These are phyloP conservation scores for Actinopyga echinites DNA, from an alignment of 53 echinoderm and acorn worm species.

Conservation along the genomic window DNA sequence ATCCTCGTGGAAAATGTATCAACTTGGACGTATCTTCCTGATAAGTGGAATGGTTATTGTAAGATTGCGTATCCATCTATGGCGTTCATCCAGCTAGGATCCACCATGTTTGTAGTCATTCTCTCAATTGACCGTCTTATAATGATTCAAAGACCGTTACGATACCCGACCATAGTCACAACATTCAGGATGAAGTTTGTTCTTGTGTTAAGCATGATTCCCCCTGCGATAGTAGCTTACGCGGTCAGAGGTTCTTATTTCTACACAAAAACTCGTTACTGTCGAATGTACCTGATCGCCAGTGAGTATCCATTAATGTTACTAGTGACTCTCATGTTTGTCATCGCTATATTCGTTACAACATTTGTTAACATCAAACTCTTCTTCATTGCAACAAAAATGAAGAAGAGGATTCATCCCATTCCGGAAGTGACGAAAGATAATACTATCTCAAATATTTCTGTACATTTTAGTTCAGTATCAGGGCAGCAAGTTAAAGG, in stretches of 20 bases:
- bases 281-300: slow-evolving; percentile 22
- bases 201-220: background rate
- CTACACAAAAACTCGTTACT: slow-evolving; percentile 12
- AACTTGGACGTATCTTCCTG: slow-evolving; percentile 18
- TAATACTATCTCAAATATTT: background rate
- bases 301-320: slow-evolving; percentile 35
- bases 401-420: background rate
- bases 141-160: slow-evolving; percentile 9
- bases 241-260: slow-evolving; percentile 23
- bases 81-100: slow-evolving; percentile 33
- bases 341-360: slow-evolving; percentile 1
- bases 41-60: slow-evolving; percentile 12
- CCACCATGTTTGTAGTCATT: slow-evolving; percentile 20
- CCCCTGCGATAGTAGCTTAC: slow-evolving; percentile 12
- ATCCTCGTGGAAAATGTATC: slow-evolving; percentile 17
- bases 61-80: slow-evolving; percentile 26
- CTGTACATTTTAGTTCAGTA: background rate
- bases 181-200: background rate
- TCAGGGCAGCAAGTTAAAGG: too few species aligned
- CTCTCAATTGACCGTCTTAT: slow-evolving; percentile 16
- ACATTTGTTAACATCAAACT: slow-evolving; percentile 26
- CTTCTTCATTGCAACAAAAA: background rate
- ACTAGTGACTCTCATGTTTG: background rate
- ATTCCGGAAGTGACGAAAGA: background rate
- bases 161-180: slow-evolving; percentile 1